Base-by-base conservation (phyloP, 2,888 invertebrate species). In the Neocrepidodera transversa region DNA sequence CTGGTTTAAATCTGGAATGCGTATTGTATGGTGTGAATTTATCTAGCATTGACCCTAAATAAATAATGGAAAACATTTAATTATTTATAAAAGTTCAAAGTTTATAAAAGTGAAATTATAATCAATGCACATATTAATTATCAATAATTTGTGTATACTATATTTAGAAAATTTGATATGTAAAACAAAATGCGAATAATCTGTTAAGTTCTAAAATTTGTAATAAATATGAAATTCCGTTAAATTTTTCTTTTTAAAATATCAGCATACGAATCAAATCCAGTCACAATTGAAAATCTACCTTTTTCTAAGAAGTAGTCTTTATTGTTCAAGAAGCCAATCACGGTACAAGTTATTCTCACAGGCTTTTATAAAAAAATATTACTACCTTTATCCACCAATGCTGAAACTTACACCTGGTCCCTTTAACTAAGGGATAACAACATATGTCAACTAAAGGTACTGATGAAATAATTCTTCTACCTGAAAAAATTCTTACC, bases 381-480 rank as follows among this genome's bases (percentile, higher is more conserved):
- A 23, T 26, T 30, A 51, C 40, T 38, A 38, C 32, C 32, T 32
- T 20, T 50, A 36, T 50, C 36, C 10, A 6, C 38, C 38, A 53
- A 43, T 14, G 28, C 43, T 32, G 20, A 43, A 54, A 51, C 47
- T 56, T 61, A 65, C 69, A 69, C 69, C 69, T 69, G 69, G 69
- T 62, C 64, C 51, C 56, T 61, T 62, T 49, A 23, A n/a, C 4
- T 61, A 60, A 60, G 59, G 64, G 62, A 64, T 62, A 62, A 58
- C 66, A 60, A 66, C 68, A 68, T 67, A 65, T 69, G 68, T 67
- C 66, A 64, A 57, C 55, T 62, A 42, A 58, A 58, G n/a, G 60
- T 56, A 56, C 48, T 32, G 35, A 47, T 35, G 26, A 43, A 30
- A 52, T 50, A 56, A 58, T 42, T 63, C 58, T 61, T 52, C 64